Conservation (phyloP, 1,140 invertebrate species). For the Microplitis mediator region DNA sequence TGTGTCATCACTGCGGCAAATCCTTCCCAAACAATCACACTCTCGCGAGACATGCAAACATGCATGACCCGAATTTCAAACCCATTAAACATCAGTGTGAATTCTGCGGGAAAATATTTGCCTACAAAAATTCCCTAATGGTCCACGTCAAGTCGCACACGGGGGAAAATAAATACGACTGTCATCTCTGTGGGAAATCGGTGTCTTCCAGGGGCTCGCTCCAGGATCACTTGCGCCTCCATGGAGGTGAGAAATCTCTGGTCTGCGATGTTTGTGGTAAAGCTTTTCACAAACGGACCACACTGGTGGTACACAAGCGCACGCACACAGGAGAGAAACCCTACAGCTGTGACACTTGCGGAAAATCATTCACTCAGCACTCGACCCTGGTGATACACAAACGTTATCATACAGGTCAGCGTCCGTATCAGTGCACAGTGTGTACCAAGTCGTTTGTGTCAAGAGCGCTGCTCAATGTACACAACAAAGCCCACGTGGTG, state of each 20-base stretch:
- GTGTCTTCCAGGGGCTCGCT: constrained; percentile 53
- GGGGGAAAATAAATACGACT: constrained; percentile 78
- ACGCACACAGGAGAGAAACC: constrained; percentile 76
- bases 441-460: constrained; percentile 66
- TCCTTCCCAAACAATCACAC: constrained; percentile 52
- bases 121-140: constrained; percentile 57
- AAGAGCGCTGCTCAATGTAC: constrained; percentile 50
- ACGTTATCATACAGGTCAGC: constrained; percentile 73
- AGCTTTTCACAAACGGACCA: constrained; percentile 70
- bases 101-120: constrained; percentile 58
- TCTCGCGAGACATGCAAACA: constrained; percentile 57
- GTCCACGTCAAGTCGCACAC: constrained; percentile 66
- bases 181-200: constrained; percentile 70
- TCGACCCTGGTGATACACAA: constrained; percentile 67
- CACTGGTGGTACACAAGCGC: constrained; percentile 70
- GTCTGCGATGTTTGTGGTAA: constrained; percentile 78
- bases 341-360: constrained; percentile 78
- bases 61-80: constrained; percentile 60
- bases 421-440: constrained; percentile 64
- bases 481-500: constrained; percentile 38
- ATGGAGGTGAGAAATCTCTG: constrained; percentile 66
- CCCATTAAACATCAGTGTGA: constrained; percentile 57
- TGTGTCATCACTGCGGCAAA: constrained; percentile 46
- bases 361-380: constrained; percentile 79
- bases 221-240: constrained; percentile 64